Evolutionary conservation across 2,113 vertebrate genomes (phyloP).

Genomic region (Andinoacara biseriatus): DNA sequence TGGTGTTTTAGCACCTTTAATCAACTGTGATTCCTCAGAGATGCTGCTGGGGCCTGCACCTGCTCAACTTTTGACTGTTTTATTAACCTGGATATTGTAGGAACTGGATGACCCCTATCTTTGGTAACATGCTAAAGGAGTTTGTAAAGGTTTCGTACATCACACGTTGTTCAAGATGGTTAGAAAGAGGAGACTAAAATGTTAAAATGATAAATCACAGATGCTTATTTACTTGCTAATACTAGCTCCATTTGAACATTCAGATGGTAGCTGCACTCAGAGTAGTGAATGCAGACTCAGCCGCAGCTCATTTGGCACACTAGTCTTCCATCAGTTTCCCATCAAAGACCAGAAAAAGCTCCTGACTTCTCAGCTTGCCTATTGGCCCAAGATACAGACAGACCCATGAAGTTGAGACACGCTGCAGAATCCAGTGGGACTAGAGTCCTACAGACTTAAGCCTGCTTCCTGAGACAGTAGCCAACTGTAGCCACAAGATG

Average conservation of each 20-base stretch:
- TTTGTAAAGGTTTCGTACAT: background rate
- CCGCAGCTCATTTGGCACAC: background rate
- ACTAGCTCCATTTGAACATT: background rate
- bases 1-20: background rate
- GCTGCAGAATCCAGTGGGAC: background rate
- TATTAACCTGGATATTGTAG: no score
- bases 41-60: background rate
- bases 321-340: background rate
- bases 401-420: background rate
- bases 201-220: background rate
- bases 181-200: background rate
- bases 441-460: background rate
- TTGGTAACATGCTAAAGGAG: background rate
- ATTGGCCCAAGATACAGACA: background rate
- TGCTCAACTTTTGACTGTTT: background rate
- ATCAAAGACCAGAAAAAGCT: background rate
- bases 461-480: background rate
- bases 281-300: background rate
- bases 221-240: background rate
- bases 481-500: background rate
- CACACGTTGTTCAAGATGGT: background rate
- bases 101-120: background rate
- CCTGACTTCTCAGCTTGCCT: background rate
- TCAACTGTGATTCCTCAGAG: background rate
- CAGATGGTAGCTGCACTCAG: background rate